Evolutionary conservation across 1,140 invertebrate species (phyloP), one percentile per base, ranked within the genome.

Genomic region (Euura lappo): DNA sequence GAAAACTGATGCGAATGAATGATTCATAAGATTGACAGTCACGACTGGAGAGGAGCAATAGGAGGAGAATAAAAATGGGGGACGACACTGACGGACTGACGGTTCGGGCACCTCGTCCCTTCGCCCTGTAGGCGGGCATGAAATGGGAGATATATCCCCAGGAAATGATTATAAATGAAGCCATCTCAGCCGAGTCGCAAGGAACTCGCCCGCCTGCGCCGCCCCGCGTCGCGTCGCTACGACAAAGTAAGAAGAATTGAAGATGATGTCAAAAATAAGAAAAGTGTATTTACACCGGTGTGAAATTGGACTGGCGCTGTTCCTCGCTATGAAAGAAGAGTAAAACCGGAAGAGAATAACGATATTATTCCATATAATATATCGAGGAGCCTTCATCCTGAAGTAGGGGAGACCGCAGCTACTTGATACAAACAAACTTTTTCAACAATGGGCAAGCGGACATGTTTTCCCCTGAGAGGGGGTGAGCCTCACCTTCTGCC

Each of bases 81-180:
- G 51, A n/a, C 8, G 51, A 60, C 51, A 60, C 51, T 60, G 51
- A 60, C 51, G 51, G 51, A 60, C 51, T 60, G 51, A 60, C 51
- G 51, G 51, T 60, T 60, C 51, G 51, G 51, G 51, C 51, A n/a
- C 51, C 51, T 60, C 2, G 51, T 76, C 78, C 73, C 73, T 71
- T 71, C 70, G 72, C 75, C 73, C 77, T 74, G 72, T 72, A 76
- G 75, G 69, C 75, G 76, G 68, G 75, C 70, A 65, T 74, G 72
- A 75, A 75, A 79, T 78, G 72, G 75, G 77, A 80, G 81, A 84
- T 83, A 83, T 80, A 83, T 81, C 80, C 78, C 71, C 78, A 71
- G 80, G 83, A 84, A 84, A 85, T 85, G 84, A 84, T 85, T 85
- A 84, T 85, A 84, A 85, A 85, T 85, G 84, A 84, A 84, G 81